These are phyloP conservation scores for Centropyge bicolor DNA, from an alignment of 2,797 vertebrate genomes.

Conservation along the genomic window DNA sequence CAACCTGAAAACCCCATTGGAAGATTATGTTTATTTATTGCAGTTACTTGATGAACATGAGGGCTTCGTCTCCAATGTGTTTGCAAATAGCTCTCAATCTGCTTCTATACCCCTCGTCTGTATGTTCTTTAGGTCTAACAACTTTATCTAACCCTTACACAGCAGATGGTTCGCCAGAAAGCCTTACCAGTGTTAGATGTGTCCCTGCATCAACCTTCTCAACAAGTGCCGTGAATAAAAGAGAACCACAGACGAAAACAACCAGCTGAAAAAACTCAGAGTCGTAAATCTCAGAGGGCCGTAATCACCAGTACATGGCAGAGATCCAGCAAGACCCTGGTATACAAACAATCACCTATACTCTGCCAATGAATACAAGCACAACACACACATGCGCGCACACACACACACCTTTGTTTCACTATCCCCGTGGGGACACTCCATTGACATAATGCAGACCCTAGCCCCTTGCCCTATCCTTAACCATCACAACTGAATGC, in stretches of 20 bases:
- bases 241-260: conserved; percentile 15
- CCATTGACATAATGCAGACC: too few relatives aligned
- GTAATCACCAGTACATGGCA: conserved; percentile 57
- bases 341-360: conserved; percentile 42
- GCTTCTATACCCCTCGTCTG: conserved; percentile 1
- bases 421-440: too few relatives aligned
- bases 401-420: neutral
- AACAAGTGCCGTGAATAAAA: conserved; percentile 19
- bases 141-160: conserved; percentile 30
- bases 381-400: conserved; percentile 17
- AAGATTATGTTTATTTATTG: conserved; percentile 46
- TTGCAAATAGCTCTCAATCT: conserved; percentile 41
- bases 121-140: conserved; percentile 38
- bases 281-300: conserved; percentile 55
- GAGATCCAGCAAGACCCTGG: conserved; percentile 46
- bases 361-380: conserved; percentile 11
- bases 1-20: conserved; percentile 37
- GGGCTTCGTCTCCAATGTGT: conserved; percentile 20
- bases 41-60: conserved; percentile 38
- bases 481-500: too few relatives aligned
- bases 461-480: too few relatives aligned
- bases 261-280: conserved; percentile 12
- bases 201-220: conserved; percentile 7
- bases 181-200: conserved; percentile 12
- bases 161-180: conserved; percentile 43